Conservation (phyloP, 2,888 invertebrate genomes). For the Hyposoter didymator region DNA sequence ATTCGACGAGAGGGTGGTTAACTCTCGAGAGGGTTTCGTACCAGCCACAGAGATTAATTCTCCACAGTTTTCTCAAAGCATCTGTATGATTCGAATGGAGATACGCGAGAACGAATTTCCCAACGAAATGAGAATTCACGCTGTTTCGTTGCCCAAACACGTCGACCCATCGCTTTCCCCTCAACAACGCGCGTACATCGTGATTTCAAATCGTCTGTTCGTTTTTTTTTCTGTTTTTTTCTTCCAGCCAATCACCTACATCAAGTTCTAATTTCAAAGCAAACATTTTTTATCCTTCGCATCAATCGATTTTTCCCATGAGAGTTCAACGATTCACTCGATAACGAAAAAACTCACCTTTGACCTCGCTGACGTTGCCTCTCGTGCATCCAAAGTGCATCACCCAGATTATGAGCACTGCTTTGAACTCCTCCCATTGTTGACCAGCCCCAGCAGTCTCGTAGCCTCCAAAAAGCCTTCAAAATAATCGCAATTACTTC, state of each 20-base stretch:
- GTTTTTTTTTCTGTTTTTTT: neutral
- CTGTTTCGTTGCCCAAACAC: neutral
- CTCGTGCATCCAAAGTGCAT: constrained; percentile 82
- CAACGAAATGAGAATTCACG: constrained; percentile 41
- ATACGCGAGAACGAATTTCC: constrained; percentile 26
- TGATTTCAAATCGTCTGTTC: neutral
- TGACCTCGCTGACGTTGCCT: constrained; percentile 80
- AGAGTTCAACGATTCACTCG: neutral
- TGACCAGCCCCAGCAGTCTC: constrained; percentile 11
- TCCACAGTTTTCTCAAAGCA: constrained; percentile 24
- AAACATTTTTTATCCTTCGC: constrained; percentile 11
- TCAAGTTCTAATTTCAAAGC: constrained; percentile 8
- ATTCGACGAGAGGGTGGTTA: constrained; percentile 7
- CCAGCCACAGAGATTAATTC: constrained; percentile 34
- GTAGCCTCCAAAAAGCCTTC: constrained; percentile 44
- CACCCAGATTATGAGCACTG: constrained; percentile 81
- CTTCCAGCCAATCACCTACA: neutral
- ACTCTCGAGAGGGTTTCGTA: constrained; percentile 20
- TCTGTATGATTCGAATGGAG: constrained; percentile 33
- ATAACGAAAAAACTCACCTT: constrained; percentile 75
- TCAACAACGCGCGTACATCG: neutral
- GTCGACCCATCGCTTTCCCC: neutral
- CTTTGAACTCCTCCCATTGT: constrained; percentile 83
- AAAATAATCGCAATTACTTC: constrained; percentile 40
- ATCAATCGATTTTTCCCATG: constrained; percentile 19